Conservation (phyloP, 2,113 vertebrate genomes). For the Gnathonemus longibarbis region DNA sequence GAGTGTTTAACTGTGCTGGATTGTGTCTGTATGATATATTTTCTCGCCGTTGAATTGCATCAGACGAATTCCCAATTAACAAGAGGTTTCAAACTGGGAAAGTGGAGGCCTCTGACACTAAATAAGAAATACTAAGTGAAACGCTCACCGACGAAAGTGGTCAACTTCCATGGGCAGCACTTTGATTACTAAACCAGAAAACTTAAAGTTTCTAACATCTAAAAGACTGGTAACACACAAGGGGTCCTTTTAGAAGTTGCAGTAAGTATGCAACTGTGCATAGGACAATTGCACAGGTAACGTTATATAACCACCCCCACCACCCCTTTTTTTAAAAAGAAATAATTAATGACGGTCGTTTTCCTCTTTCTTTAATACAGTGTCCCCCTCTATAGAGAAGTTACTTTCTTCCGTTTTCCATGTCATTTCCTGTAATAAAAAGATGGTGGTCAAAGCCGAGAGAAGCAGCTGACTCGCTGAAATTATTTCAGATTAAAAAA, state of each 20-base stretch:
- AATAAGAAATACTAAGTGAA: not conserved
- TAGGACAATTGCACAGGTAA: not conserved
- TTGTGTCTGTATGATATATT: not conserved
- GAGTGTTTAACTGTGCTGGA: not conserved
- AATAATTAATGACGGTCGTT: conserved; percentile 32
- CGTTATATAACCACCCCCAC: not conserved
- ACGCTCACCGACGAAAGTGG: not conserved
- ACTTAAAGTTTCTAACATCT: not conserved
- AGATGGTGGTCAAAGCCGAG: conserved; percentile 85
- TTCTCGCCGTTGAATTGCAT: not conserved
- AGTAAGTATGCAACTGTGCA: not conserved
- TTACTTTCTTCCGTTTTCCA: conserved; percentile 82
- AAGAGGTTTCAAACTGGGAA: not conserved
- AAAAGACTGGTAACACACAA: not conserved
- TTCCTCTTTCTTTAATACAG: conserved; percentile 45
- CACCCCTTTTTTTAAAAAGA: not conserved
- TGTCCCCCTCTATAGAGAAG: conserved; percentile 65
- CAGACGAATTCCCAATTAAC: not conserved
- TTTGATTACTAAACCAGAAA: not conserved
- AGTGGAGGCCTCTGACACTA: not conserved
- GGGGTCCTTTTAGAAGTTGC: not conserved
- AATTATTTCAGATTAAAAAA: conserved; percentile 29
- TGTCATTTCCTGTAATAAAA: conserved; percentile 95
- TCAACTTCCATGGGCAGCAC: not conserved
- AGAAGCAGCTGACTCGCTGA: conserved; percentile 68